phyloP scores from a whole-genome alignment of 2,113 vertebrate species.

The Pardalotus punctatus region DNA sequence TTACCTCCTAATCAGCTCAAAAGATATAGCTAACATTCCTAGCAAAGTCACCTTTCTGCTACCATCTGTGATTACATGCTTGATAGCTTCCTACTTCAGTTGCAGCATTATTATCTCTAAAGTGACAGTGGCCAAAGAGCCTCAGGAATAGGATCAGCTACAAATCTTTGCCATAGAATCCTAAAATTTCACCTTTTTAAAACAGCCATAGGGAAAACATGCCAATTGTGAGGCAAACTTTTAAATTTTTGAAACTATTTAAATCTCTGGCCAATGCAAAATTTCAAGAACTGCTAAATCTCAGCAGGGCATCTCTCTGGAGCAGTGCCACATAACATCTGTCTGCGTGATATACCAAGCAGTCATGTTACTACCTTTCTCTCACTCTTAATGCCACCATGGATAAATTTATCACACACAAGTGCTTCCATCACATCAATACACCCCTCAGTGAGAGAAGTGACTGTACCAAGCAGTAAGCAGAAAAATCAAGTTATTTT shows the following conservation, averaged over 20 bases:
- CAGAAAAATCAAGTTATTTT: not conserved
- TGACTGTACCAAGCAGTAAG: not conserved
- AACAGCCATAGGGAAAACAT: not conserved
- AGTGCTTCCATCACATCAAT: not conserved
- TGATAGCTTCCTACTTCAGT: not conserved
- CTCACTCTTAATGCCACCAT: not conserved
- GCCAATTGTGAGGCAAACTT: not conserved
- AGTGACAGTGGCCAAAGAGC: not conserved
- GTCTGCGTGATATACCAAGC: accelerated
- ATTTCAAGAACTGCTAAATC: not conserved
- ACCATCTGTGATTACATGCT: not conserved
- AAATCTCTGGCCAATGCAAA: not conserved
- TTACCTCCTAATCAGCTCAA: not conserved
- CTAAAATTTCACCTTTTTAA: not conserved
- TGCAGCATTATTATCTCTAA: not conserved
- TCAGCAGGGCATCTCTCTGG: not conserved
- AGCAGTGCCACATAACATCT: accelerated
- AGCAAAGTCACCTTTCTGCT: not conserved
- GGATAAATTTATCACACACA: not conserved
- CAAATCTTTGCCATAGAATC: not conserved
- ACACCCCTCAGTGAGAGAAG: not conserved
- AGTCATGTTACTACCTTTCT: not conserved
- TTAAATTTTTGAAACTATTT: not conserved
- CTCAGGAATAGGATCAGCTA: not conserved
- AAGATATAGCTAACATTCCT: not conserved